Percentiles rank a stretch among this genome's conserved stretches.
phyloP scores from a whole-genome alignment of 2,888 invertebrate species.

The Megaustenia siamemsis region DNA sequence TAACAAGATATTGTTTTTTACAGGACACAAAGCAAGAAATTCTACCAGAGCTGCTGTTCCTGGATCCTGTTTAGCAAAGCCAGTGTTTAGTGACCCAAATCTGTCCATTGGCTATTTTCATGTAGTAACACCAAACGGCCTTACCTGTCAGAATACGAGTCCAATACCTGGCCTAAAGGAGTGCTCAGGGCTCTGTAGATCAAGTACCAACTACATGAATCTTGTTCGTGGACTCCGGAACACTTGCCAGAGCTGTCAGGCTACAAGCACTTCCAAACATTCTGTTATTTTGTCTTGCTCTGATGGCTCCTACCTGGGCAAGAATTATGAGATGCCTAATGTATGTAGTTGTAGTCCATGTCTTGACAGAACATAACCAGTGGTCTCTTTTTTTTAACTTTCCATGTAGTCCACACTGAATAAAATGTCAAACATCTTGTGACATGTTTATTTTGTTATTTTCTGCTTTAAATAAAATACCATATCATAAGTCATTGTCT shows the following conservation, averaged over 20 bases:
- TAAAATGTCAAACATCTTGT: no score
- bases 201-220: conserved; percentile 63
- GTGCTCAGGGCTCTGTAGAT: conserved; percentile 71
- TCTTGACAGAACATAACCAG: neutral
- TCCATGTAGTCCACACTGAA: neutral
- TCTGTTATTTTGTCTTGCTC: conserved; percentile 64
- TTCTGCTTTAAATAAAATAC: no score
- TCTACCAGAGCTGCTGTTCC: conserved; percentile 44
- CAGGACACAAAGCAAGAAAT: neutral
- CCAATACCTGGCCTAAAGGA: conserved; percentile 66
- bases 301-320: conserved; percentile 65
- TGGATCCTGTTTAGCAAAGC: conserved; percentile 65
- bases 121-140: conserved; percentile 59
- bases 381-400: conserved; percentile 26
- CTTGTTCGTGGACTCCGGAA: conserved; percentile 65
- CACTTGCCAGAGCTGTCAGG: conserved; percentile 70
- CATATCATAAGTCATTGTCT: no score
- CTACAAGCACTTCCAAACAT: conserved; percentile 59
- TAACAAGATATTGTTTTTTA: conserved; percentile 1
- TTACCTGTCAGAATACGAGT: conserved; percentile 65
- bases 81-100: conserved; percentile 63
- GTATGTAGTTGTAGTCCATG: conserved; percentile 69
- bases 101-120: conserved; percentile 68
- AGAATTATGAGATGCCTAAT: conserved; percentile 65
- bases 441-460: no score